Conservation (phyloP, 2,113 vertebrate genomes). For the Pelecanoides urinatrix region DNA sequence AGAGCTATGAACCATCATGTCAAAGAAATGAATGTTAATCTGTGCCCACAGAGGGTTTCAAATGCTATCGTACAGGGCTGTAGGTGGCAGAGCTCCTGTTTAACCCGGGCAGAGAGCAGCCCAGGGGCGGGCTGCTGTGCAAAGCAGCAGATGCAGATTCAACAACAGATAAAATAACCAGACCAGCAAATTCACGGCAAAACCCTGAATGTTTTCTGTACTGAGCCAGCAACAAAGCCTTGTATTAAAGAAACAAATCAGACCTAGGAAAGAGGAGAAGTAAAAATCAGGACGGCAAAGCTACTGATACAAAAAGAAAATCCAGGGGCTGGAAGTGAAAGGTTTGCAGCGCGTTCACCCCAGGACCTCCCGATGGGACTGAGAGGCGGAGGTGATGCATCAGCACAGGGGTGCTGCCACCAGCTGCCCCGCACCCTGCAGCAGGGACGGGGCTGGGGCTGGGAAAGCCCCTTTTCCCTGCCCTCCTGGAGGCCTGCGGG, state of each 20-base stretch:
- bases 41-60: not conserved
- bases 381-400: not conserved
- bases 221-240: not conserved
- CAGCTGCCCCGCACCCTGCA: not conserved
- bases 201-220: not conserved
- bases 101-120: not conserved
- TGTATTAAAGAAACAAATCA: not conserved
- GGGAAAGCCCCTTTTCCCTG: not conserved
- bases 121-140: not conserved
- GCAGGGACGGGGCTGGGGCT: not conserved
- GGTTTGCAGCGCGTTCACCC: accelerated
- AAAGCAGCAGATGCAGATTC: not conserved
- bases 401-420: not conserved
- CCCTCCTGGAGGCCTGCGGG: accelerated
- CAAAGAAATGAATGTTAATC: not conserved
- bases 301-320: not conserved
- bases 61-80: not conserved
- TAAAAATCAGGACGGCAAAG: not conserved
- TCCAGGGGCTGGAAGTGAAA: not conserved
- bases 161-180: not conserved
- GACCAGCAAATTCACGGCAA: not conserved
- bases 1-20: not conserved
- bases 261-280: not conserved
- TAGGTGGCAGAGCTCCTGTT: not conserved
- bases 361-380: not conserved